Base-by-base conservation (phyloP, 2,113 vertebrate genomes). In the Theristicus caerulescens region DNA sequence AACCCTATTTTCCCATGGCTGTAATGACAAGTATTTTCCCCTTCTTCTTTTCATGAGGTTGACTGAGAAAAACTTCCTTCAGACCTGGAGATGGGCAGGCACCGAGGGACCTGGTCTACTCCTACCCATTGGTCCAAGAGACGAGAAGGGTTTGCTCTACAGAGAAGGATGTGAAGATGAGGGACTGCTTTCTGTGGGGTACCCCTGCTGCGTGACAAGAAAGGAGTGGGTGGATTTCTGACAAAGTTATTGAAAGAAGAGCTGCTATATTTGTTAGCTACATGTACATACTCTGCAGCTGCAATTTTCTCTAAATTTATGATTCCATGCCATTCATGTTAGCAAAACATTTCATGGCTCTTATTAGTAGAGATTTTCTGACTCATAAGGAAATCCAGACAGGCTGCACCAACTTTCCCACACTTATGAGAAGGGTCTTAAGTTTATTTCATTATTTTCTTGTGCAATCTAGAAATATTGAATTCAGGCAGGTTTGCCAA, bases 181-280 rank as follows among this genome's bases (percentile, higher is more conserved):
- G 58, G 31, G 14, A 71, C 4, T 46, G 10, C 14, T 71, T 71
- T 58, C 80, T 49, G 6, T 79, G 52, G 36, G 40, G 6, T 62
- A 17, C 1, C 0, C 11, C 31, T 71, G 11, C 57, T 14, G 1
- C 3, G 19, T 8, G 36, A 59, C n/a, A 19, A 77, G 29, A 83
- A 91, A 55, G 8, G 9, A 84, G 10, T 13, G 26, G 10, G 26
- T 44, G 16, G 14, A 70, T 84, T 89, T 89, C 82, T 73, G 55
- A 73, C 36, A 70, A 83, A 72, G 34, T 15, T 57, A 32, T 7
- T 65, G 29, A 24, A 62, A 80, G 34, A 52, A 40, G 10, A 46
- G n/a, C 12, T 71, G 52, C 22, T 91, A 1, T 26, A 19, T 70
- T 84, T 73, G 5, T 61, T 78, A 44, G 5, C 31, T 82, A 49